These are phyloP conservation scores for Aspidoscelis tigris DNA, from an alignment of 2,113 vertebrate genomes.

Conservation along the genomic window DNA sequence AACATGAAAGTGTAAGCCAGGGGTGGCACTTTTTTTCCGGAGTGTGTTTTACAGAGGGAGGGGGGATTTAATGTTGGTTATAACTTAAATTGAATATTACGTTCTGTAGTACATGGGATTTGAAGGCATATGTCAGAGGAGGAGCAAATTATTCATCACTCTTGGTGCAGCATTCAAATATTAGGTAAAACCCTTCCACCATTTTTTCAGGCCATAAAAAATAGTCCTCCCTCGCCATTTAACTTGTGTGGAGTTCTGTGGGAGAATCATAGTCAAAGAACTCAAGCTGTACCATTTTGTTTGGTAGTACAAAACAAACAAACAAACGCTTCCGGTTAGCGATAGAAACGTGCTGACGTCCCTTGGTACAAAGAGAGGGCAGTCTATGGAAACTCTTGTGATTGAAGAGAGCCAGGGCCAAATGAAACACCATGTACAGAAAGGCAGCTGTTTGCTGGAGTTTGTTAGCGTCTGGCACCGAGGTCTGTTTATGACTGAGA, in stretches of 20 bases:
- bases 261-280: neutral
- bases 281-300: neutral
- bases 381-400: neutral
- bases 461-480: slow-evolving; percentile 40
- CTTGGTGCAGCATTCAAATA: slow-evolving; percentile 11
- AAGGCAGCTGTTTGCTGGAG: neutral
- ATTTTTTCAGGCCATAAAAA: neutral
- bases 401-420: neutral
- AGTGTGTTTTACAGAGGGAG: rapidly evolving
- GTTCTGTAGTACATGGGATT: neutral
- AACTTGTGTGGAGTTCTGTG: neutral
- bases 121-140: neutral
- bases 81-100: neutral
- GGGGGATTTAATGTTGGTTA: neutral
- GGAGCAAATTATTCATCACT: neutral
- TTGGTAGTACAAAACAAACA: neutral
- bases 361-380: neutral
- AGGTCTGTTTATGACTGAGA: slow-evolving; percentile 51
- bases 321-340: neutral
- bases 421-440: slow-evolving; percentile 43
- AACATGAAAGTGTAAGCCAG: neutral
- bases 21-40: neutral
- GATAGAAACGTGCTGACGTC: neutral
- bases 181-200: neutral
- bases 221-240: slow-evolving; percentile 21